Evolutionary conservation across 2,113 vertebrate genomes (phyloP), one percentile per base, ranked within the genome.

Genomic region (Hemicordylus capensis): DNA sequence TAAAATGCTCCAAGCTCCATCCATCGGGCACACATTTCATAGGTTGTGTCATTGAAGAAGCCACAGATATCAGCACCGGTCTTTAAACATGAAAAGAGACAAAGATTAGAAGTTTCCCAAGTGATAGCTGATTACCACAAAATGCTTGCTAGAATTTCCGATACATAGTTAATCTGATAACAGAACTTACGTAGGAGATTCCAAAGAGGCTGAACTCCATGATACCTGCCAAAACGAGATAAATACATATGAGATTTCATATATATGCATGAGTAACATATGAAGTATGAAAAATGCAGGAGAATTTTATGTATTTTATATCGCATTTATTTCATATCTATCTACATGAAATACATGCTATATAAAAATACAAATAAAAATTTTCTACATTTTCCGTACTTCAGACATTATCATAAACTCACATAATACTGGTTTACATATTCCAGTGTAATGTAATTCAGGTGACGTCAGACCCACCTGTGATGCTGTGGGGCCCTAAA

Each of bases 171-270:
- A 72, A 90, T 69, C 4, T 6, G 64, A 70, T 37, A 89, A 2
- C 44, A 4, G 7, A 58, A 85, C 96, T 97, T 95, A 96, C 96
- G 59, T 97, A 97, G 87, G 97, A 85, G 61, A 96, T 95, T 81
- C 97, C 96, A 91, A 98, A 97, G 85, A 98, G 94, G 92, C 97
- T 98, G 94, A 98, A 98, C 94, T 98, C 97, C 96, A 97, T 92
- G 96, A 96, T 97, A 46, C 97, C 97, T 97, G 86, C 10, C 85
- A 6, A 85, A 82, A 85, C 74, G 8, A 61, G 2, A 51, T 34
- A 88, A 22, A n/a, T n/a, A n/a, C n/a, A n/a, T n/a, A n/a, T n/a
- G n/a, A n/a, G n/a, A n/a, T n/a, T n/a, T n/a, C n/a, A n/a, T n/a
- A n/a, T n/a, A n/a, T n/a, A n/a, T n/a, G n/a, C n/a, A n/a, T n/a